Conservation (phyloP, 2,113 vertebrate species). For the Probosciger aterrimus region DNA sequence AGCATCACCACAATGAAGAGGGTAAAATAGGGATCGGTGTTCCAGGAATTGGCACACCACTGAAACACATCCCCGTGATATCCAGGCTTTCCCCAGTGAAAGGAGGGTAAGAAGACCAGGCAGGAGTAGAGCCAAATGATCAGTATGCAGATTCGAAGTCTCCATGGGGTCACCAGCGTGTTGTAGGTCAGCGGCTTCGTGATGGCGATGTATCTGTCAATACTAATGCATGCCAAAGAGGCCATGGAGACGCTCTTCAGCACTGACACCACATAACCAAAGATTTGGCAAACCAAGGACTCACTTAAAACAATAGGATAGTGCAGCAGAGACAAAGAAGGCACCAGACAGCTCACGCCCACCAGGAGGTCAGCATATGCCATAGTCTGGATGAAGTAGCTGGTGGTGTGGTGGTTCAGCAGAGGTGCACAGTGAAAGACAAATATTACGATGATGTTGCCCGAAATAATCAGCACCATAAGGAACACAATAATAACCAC, state of each 20-base stretch:
- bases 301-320: conserved; percentile 84
- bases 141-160: conserved; percentile 89
- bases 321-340: conserved; percentile 90
- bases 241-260: conserved; percentile 97
- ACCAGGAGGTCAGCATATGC: conserved; percentile 96
- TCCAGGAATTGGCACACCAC: conserved; percentile 90
- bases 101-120: conserved; percentile 92
- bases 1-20: conserved; percentile 91
- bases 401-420: conserved; percentile 94
- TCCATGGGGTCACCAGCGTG: conserved; percentile 89
- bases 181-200: conserved; percentile 91
- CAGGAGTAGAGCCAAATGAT: conserved; percentile 95
- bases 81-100: conserved; percentile 96
- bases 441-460: conserved; percentile 95
- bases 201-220: conserved; percentile 96
- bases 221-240: conserved; percentile 93
- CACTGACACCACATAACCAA: conserved; percentile 94
- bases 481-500: conserved; percentile 90
- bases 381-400: conserved; percentile 99
- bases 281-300: conserved; percentile 89
- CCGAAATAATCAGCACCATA: conserved; percentile 91
- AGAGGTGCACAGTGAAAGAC: conserved; percentile 98
- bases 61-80: conserved; percentile 95
- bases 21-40: conserved; percentile 87
- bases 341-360: conserved; percentile 94